A percentile compares a stretch with the other conserved stretches of the same genome.
Conservation (phyloP, 2,113 vertebrate species). For the Pteropus alecto region DNA sequence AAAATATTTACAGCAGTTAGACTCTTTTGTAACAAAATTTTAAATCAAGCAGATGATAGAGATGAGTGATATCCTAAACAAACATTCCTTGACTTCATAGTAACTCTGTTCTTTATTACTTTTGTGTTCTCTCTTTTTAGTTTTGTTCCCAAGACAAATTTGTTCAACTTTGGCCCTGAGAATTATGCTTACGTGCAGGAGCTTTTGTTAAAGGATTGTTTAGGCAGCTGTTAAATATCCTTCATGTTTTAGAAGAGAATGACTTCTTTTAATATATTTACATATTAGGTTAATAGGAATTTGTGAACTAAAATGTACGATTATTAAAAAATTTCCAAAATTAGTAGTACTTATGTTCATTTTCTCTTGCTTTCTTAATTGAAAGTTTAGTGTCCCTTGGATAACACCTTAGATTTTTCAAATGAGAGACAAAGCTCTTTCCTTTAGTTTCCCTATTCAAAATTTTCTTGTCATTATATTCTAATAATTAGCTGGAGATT, state of each 20-base stretch:
- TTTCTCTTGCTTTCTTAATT: conserved; percentile 24
- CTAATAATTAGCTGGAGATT: not conserved
- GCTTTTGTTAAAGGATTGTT: conserved; percentile 61
- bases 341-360: not conserved
- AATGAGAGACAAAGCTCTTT: not conserved
- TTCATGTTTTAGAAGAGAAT: conserved; percentile 51
- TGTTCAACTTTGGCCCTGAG: conserved; percentile 57
- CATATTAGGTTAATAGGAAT: not conserved
- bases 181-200: conserved; percentile 56
- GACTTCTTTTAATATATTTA: conserved; percentile 1
- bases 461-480: not conserved
- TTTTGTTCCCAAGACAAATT: conserved; percentile 73
- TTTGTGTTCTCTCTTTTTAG: conserved; percentile 52
- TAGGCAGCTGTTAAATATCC: conserved; percentile 68
- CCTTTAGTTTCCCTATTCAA: not conserved
- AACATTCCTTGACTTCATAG: conserved; percentile 50
- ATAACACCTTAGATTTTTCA: not conserved
- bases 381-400: not conserved
- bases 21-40: conserved; percentile 69
- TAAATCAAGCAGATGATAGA: conserved; percentile 45
- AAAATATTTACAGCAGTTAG: conserved; percentile 35
- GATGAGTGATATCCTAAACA: conserved; percentile 56
- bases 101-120: conserved; percentile 70
- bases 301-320: not conserved
- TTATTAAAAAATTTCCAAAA: not conserved